phyloP scores from a whole-genome alignment of 2,113 vertebrate species.

The Amia ocellicauda region DNA sequence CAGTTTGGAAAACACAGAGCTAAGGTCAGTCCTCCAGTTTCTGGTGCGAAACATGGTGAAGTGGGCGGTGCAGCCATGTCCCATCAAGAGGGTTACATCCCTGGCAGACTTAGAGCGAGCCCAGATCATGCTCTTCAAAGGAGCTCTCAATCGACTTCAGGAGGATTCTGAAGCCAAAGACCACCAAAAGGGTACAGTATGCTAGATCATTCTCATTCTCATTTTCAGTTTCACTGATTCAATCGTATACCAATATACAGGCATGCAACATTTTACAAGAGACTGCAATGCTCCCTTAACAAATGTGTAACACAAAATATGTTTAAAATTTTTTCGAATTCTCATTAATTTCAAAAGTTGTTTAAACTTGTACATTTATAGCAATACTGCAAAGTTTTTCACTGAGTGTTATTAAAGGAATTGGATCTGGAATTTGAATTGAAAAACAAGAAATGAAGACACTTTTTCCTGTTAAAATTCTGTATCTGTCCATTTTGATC shows the following conservation, averaged over 20 bases:
- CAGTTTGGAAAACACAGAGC: slow-evolving; percentile 51
- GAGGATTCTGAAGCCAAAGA: slow-evolving; percentile 51
- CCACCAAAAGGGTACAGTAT: slow-evolving; percentile 53
- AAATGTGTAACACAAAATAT: too few species aligned
- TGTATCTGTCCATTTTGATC: too few species aligned
- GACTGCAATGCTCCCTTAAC: too few species aligned
- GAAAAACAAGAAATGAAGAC: too few species aligned
- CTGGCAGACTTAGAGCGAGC: slow-evolving; percentile 69
- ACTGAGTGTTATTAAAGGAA: too few species aligned
- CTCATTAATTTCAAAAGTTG: too few species aligned
- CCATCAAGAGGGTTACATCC: slow-evolving; percentile 64
- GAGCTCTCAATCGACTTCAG: slow-evolving; percentile 55
- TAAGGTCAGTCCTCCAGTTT: slow-evolving; percentile 66
- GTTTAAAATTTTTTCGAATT: too few species aligned
- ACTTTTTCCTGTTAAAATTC: too few species aligned
- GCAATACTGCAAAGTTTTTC: too few species aligned
- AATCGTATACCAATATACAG: background rate
- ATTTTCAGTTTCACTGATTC: background rate
- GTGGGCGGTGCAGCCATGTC: slow-evolving; percentile 70
- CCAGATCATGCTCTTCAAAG: slow-evolving; percentile 72
- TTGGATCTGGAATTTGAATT: too few species aligned
- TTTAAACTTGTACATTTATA: too few species aligned
- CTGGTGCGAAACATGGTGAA: slow-evolving; percentile 76
- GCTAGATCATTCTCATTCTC: background rate
- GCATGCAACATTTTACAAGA: too few species aligned